phyloP scores from a whole-genome alignment of 2,888 invertebrate species.

The Rutpela maculata region DNA sequence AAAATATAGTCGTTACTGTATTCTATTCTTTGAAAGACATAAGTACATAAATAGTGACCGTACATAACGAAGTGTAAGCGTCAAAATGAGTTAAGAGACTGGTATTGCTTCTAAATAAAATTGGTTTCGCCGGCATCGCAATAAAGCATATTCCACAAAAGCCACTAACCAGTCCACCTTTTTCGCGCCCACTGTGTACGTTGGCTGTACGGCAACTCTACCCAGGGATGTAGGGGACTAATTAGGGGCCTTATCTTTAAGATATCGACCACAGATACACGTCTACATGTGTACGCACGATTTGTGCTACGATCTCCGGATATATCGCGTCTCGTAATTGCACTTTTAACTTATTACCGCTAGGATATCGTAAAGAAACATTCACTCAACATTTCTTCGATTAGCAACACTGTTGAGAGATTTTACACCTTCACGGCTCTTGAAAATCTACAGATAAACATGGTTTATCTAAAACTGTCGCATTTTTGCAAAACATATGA shows the following conservation, averaged over 20 bases:
- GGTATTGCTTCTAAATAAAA: neutral
- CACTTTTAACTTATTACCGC: constrained; percentile 42
- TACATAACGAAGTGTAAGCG: neutral
- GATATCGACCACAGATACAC: constrained; percentile 50
- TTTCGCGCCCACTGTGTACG: constrained; percentile 1
- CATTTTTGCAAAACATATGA: no score
- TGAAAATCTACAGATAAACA: neutral
- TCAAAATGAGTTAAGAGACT: neutral
- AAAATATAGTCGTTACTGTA: no score
- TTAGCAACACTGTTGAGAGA: neutral
- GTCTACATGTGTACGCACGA: constrained; percentile 50
- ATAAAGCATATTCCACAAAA: neutral
- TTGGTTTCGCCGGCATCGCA: neutral
- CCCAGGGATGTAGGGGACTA: constrained; percentile 48
- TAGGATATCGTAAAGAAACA: constrained; percentile 31
- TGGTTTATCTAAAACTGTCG: no score
- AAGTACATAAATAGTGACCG: neutral
- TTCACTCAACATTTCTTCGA: constrained; percentile 5
- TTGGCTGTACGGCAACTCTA: neutral
- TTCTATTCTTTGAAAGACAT: neutral
- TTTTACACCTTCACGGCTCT: neutral
- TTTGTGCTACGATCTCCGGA: constrained; percentile 51
- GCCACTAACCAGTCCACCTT: constrained; percentile 4
- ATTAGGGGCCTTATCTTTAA: constrained; percentile 50
- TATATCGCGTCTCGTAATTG: constrained; percentile 46